Evolutionary conservation across 2,113 vertebrate genomes (phyloP).

Genomic region (Parotia lawesii): DNA sequence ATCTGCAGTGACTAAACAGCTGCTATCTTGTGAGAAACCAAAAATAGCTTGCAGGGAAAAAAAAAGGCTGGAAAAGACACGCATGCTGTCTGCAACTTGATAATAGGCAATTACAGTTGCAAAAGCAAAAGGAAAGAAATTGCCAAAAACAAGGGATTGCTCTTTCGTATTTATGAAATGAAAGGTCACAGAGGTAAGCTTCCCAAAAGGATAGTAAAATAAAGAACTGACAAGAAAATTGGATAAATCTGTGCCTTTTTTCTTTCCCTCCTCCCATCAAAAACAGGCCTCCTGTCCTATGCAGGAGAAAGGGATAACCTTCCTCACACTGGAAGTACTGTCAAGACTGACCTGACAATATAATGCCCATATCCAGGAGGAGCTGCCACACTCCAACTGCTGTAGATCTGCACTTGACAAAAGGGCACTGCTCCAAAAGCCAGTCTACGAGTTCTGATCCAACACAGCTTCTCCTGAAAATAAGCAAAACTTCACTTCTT

Average conservation of each 20-base stretch:
- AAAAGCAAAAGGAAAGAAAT: background rate
- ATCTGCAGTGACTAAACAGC: background rate
- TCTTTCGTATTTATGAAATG: slow-evolving; percentile 24
- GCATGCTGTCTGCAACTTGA: background rate
- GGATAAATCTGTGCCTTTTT: background rate
- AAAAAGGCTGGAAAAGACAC: background rate
- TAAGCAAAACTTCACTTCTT: background rate
- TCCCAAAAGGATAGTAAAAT: background rate
- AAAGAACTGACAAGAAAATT: background rate
- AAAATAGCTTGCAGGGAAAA: background rate
- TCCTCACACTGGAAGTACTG: background rate
- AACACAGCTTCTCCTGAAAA: slow-evolving; percentile 88
- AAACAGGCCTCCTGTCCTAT: background rate
- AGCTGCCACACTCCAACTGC: slow-evolving; percentile 93
- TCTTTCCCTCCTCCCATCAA: background rate
- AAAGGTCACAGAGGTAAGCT: background rate
- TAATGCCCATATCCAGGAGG: slow-evolving; percentile 92
- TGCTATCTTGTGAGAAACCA: background rate
- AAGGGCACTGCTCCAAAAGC: slow-evolving; percentile 91
- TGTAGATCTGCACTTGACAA: slow-evolving; percentile 86
- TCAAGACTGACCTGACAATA: slow-evolving; percentile 85
- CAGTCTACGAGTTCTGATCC: slow-evolving; percentile 96
- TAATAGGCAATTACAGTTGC: background rate
- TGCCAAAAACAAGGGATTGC: background rate
- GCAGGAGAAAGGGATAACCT: background rate